Conservation (phyloP, 2,888 invertebrate genomes). For the Phaonia tiefii region DNA sequence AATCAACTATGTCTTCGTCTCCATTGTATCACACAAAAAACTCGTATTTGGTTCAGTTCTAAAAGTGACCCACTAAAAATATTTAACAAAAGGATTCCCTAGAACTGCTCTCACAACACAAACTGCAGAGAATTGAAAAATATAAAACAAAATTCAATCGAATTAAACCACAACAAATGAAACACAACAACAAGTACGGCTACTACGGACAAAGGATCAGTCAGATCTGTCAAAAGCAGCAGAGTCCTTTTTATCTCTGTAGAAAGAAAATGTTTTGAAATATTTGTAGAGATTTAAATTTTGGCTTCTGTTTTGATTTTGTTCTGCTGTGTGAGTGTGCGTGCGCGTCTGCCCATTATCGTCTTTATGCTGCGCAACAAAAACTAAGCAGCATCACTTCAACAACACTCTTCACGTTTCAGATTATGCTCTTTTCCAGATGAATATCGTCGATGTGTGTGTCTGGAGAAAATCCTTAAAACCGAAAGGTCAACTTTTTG, state of each 20-base stretch:
- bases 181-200: not conserved
- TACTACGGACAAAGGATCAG: not conserved
- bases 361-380: conserved; percentile 40
- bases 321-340: too few species aligned
- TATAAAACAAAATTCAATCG: conserved; percentile 36
- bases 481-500: conserved; percentile 14
- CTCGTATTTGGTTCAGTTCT: not conserved
- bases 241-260: not conserved
- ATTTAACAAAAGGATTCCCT: conserved; percentile 54
- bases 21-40: conserved; percentile 6
- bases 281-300: conserved; percentile 15
- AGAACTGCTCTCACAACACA: conserved; percentile 34
- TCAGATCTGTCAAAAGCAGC: conserved; percentile 9
- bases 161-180: conserved; percentile 63
- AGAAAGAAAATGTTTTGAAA: not conserved
- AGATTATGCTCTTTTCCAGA: conserved; percentile 1
- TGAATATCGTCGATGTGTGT: not conserved
- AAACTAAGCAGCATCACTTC: not conserved
- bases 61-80: conserved; percentile 59
- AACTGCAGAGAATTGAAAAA: conserved; percentile 42
- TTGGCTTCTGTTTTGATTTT: conserved; percentile 50
- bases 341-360: conserved; percentile 45
- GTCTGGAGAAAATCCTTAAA: conserved; percentile 4
- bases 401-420: not conserved
- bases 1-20: conserved; percentile 57